Evolutionary conservation across 2,797 vertebrate genomes (phyloP).

Genomic region (Pseudochaenichthys georgianus): DNA sequence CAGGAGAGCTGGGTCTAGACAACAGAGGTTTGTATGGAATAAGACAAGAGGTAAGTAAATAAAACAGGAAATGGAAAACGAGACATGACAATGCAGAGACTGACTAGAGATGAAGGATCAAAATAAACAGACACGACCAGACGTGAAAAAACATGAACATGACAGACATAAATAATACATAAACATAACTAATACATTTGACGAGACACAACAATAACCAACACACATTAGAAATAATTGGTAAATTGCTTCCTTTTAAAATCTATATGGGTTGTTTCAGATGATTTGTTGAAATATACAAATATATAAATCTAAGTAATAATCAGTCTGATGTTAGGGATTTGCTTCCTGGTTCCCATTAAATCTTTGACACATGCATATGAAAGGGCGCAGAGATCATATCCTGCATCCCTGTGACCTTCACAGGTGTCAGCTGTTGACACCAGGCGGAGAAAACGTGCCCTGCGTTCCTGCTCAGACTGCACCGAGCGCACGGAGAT

Average conservation of each 20-base stretch:
- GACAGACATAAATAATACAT: no score
- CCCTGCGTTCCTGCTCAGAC: conserved; percentile 52
- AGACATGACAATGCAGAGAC: no score
- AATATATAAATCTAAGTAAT: neutral
- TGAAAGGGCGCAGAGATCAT: neutral
- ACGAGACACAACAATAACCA: neutral
- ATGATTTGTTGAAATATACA: neutral
- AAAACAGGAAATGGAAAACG: no score
- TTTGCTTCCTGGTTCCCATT: neutral
- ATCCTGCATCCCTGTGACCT: neutral
- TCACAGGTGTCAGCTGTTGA: neutral
- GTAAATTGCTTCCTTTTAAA: neutral
- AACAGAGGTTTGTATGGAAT: neutral
- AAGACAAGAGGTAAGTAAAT: no score
- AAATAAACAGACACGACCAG: no score
- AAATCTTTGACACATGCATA: neutral
- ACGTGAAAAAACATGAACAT: no score
- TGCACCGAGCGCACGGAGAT: conserved; percentile 57
- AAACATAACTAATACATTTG: no score
- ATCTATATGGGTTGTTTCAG: neutral
- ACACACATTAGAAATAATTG: neutral
- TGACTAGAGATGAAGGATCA: no score
- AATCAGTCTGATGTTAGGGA: neutral
- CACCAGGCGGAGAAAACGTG: conserved; percentile 13
- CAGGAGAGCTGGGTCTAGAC: no score